Evolutionary conservation across 2,888 invertebrate species (phyloP).

Genomic region (Steinernema carpocapsae): DNA sequence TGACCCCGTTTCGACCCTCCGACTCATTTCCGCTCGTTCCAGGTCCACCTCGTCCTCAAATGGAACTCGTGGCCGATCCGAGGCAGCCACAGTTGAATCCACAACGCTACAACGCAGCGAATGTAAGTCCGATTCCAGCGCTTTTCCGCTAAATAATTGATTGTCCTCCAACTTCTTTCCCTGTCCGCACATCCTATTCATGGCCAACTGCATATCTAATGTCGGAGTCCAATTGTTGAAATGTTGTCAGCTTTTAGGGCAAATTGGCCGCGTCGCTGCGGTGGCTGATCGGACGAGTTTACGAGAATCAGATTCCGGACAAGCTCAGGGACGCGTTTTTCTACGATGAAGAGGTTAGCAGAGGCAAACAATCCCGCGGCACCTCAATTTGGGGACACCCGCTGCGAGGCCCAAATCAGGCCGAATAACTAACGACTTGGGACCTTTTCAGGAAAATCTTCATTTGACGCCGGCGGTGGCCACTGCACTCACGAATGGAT

Average conservation of each 20-base stretch:
- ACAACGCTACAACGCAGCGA: conserved; percentile 30
- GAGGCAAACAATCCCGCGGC: not conserved
- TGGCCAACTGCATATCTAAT: conserved; percentile 30
- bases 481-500: conserved; percentile 65
- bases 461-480: conserved; percentile 56
- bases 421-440: conserved; percentile 32
- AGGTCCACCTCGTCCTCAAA: conserved; percentile 28
- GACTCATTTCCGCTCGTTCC: not conserved
- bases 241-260: conserved; percentile 48
- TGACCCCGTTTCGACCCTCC: not conserved
- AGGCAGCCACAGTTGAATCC: conserved; percentile 31
- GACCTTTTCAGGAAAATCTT: conserved; percentile 47
- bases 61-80: conserved; percentile 32
- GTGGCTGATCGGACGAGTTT: conserved; percentile 67
- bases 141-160: conserved; percentile 22
- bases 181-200: conserved; percentile 32
- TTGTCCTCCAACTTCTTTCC: not conserved
- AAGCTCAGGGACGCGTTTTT: conserved; percentile 58
- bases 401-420: conserved; percentile 3
- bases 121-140: conserved; percentile 23
- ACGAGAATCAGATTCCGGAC: conserved; percentile 64
- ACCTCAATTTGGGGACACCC: not conserved
- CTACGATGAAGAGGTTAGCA: conserved; percentile 57
- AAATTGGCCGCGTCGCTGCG: conserved; percentile 66
- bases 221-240: not conserved